Evolutionary conservation across 2,888 invertebrate species (phyloP), one percentile per base, ranked within the genome.

Genomic region (Drepanosiphum platanoidis): DNA sequence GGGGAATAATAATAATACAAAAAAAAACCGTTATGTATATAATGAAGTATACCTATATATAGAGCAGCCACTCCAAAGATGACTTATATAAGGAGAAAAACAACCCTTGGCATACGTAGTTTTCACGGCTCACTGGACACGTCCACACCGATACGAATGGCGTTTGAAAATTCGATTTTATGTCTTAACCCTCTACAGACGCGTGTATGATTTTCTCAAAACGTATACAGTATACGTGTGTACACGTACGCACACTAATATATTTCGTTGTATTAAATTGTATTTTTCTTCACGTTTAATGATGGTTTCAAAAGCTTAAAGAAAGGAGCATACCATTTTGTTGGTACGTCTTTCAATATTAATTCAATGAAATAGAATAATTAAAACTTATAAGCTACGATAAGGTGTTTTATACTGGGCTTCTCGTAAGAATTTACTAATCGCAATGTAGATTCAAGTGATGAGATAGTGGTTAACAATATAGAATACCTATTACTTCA

Each of bases 131-230:
- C 77, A 58, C 68, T 36, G 77, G 77, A 84, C 77, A 84, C 84
- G 84, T 84, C 68, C 66, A 58, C 84, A 58, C 39, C 68, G 77
- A 77, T 77, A 34, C 22, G 32, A 36, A 36, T 22, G 9, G 30
- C 18, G 13, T 66, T 70, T 27, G 66, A 64, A 84, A 84, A 77
- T 84, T 84, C 68, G 84, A 84, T 84, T 84, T 77, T 39, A 77
- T 22, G 42, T 72, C 39, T 81, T 39, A 64, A 72, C 72, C 15
- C 30, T n/a, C n/a, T 42, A 68, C 11, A n/a, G 5, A 30, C 46
- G 79, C 34, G 8, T 11, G 34, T 78, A 30, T 30, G 32, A 68
- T 11, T 79, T 46, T 34, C n/a, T 34, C 34, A 34, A 32, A 66
- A 39, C 64, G 15, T 34, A 74, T 30, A 32, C 1, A 3, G 18